Evolutionary conservation across 2,113 vertebrate genomes (phyloP).

Genomic region (Heterotis niloticus): DNA sequence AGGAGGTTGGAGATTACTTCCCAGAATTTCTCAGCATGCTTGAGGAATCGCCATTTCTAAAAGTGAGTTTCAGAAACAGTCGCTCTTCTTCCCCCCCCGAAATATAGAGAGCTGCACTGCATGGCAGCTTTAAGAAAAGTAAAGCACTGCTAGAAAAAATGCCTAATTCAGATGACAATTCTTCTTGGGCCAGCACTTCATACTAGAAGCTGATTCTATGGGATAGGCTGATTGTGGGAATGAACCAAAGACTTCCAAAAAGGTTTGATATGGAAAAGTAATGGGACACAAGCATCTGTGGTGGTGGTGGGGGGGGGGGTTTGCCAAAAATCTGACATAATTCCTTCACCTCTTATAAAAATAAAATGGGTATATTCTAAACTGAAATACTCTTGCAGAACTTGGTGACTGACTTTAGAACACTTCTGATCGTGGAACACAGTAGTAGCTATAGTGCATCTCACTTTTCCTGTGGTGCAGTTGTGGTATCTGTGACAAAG

Average conservation of each 20-base stretch:
- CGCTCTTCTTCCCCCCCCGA: no score
- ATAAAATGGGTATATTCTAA: neutral
- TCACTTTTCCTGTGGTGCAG: neutral
- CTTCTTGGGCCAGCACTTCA: neutral
- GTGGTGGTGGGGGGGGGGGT: neutral
- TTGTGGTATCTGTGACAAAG: no score
- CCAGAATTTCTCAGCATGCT: conserved; percentile 93
- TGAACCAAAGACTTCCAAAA: no score
- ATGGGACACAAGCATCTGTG: neutral
- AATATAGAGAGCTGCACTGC: no score
- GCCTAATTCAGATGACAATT: neutral
- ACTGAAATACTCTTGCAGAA: neutral
- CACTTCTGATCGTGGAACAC: neutral
- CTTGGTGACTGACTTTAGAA: no score
- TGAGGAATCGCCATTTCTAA: conserved; percentile 89
- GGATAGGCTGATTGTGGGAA: neutral
- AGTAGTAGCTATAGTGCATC: neutral
- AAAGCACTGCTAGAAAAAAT: neutral
- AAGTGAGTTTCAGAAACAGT: conserved; percentile 68
- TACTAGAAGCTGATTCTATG: neutral
- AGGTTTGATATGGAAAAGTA: no score
- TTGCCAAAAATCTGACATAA: neutral
- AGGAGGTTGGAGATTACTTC: conserved; percentile 96
- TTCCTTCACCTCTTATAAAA: neutral
- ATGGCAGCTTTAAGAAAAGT: neutral